Base-by-base conservation (phyloP, 2,113 vertebrate genomes). In the Platysteira castanea region DNA sequence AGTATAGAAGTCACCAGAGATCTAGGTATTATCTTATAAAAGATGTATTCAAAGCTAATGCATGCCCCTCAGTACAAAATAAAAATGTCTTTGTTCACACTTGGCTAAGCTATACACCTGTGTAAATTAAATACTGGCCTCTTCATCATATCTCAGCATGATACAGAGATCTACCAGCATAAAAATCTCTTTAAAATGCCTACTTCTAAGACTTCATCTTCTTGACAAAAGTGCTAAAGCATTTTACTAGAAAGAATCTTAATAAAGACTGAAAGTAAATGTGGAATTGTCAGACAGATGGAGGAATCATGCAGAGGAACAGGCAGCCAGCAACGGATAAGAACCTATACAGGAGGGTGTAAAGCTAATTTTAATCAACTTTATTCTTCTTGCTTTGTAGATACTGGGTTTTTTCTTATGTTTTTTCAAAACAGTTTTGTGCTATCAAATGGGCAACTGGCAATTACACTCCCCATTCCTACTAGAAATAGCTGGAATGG, bases 261-360 rank as follows among this genome's bases (percentile, higher is more conserved):
- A 87, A 92, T 84, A 97, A 89, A 96, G 63, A 33, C 46, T 33
- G 27, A 89, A 94, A 84, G 57, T 50, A 93, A 91, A 76, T 2
- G 20, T 27, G 54, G 88, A 89, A 90, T 85, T 91, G 21, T 60
- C 70, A 94, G 74, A 87, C 81, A 95, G 84, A 94, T 94, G 78
- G 87, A 96, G 39, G 50, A 94, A 93, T 26, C 0, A 18, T 76
- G 59, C 42, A 61, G 75, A 65, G 70, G 69, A 94, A 77, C 76
- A 94, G 26, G 4, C 41, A 87, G 78, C 49, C 81, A 93, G 74
- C 0, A 3, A 80, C 19, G 52, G 74, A 27, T 53, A 70, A 89
- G 81, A 95, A 85, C 12, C 19, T 90, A 15, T 63, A 77, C 11
- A 84, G 26, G 18, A 54, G 65, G 26, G 15, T 33, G 37, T 37